Evolutionary conservation across 2,113 vertebrate genomes (phyloP).

Genomic region (Setophaga coronata): DNA sequence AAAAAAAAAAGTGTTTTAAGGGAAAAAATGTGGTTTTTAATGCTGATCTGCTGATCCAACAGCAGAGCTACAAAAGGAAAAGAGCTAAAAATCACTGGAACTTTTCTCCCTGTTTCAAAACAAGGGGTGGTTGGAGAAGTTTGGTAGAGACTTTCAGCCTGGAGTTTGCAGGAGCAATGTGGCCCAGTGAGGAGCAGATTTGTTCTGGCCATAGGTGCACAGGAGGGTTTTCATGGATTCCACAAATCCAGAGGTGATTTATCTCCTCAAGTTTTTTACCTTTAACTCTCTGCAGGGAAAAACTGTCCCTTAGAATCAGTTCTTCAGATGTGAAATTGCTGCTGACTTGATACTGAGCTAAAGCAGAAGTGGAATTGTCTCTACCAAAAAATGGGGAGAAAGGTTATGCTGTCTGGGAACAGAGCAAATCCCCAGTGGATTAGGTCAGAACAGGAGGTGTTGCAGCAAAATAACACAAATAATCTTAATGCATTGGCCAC

Average conservation of each 20-base stretch:
- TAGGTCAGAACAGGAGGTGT: background rate
- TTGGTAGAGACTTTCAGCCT: background rate
- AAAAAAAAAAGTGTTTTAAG: background rate
- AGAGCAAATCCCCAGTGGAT: background rate
- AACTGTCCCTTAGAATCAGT: background rate
- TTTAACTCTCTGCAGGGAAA: background rate
- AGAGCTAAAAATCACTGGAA: background rate
- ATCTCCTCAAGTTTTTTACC: background rate
- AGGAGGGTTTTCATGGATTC: background rate
- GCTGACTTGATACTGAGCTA: background rate
- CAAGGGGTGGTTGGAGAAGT: fast-evolving
- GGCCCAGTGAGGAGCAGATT: background rate
- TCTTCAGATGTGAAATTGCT: background rate
- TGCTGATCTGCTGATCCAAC: background rate
- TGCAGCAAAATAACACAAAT: background rate
- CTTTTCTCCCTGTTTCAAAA: background rate
- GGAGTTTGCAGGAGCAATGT: background rate
- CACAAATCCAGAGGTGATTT: background rate
- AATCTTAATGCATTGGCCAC: background rate
- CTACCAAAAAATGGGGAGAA: background rate
- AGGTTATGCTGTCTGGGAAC: background rate
- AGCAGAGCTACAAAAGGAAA: background rate
- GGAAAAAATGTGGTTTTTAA: background rate
- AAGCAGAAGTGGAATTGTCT: background rate
- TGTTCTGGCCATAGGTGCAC: background rate